Percentiles rank a stretch among this genome's conserved stretches.
Conservation (phyloP, 2,888 invertebrate species). For the Phalera bucephala region DNA sequence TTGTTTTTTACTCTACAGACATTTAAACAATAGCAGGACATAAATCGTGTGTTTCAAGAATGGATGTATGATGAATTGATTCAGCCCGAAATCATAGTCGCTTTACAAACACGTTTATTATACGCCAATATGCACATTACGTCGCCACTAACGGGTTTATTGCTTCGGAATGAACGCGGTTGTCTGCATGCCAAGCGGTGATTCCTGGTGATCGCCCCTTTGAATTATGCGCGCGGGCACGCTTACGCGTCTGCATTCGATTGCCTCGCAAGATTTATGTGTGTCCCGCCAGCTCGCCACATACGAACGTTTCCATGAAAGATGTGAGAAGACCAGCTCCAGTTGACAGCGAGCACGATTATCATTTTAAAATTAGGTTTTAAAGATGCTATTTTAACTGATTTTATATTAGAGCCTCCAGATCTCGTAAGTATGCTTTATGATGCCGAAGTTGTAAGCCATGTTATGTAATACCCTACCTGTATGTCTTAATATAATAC, state of each 20-base stretch:
- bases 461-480: no score
- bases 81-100: slow-evolving; percentile 16
- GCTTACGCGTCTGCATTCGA: slow-evolving; percentile 73
- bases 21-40: slow-evolving; percentile 5
- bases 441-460: no score
- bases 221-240: slow-evolving; percentile 78
- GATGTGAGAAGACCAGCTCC: slow-evolving; percentile 43
- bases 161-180: slow-evolving; percentile 67
- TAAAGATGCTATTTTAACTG: no score
- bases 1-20: background rate
- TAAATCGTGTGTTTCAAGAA: slow-evolving; percentile 2
- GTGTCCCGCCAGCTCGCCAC: slow-evolving; percentile 53
- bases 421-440: no score
- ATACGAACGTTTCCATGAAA: slow-evolving; percentile 69
- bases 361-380: no score
- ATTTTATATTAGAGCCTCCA: no score
- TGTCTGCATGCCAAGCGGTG: slow-evolving; percentile 77
- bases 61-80: slow-evolving; percentile 16
- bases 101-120: slow-evolving; percentile 38
- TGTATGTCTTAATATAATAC: no score
- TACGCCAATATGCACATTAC: slow-evolving; percentile 68
- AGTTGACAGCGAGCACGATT: no score
- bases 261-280: slow-evolving; percentile 71
- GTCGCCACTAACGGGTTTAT: slow-evolving; percentile 76
- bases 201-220: slow-evolving; percentile 79